Evolutionary conservation across 2,888 invertebrate species (phyloP).

Genomic region (Cephalotes varians): DNA sequence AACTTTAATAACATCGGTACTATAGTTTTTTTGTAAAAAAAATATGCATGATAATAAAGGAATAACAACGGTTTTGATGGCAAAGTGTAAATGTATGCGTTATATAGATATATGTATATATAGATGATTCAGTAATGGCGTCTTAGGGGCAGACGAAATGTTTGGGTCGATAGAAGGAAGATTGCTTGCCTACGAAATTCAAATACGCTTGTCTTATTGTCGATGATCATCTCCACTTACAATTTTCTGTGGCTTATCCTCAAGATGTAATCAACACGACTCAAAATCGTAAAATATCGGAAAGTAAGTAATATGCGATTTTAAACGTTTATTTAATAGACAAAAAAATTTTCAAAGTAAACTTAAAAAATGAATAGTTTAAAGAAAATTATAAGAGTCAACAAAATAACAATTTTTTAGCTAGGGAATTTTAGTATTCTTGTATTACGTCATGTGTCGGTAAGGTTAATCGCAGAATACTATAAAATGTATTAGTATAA

Average conservation of each 20-base stretch:
- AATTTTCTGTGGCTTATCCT: conserved; percentile 51
- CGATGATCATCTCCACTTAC: conserved; percentile 56
- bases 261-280: conserved; percentile 56
- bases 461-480: conserved; percentile 18
- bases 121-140: conserved; percentile 75
- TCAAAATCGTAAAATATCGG: background rate
- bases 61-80: conserved; percentile 62
- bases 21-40: conserved; percentile 73
- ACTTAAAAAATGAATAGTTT: background rate
- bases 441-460: conserved; percentile 20
- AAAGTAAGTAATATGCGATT: conserved; percentile 14
- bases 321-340: background rate
- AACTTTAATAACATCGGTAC: conserved; percentile 59
- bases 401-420: background rate
- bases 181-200: conserved; percentile 69
- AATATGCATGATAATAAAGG: conserved; percentile 70
- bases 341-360: background rate
- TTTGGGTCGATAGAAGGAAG: conserved; percentile 82
- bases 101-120: conserved; percentile 35
- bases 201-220: conserved; percentile 62
- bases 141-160: conserved; percentile 78
- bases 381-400: background rate
- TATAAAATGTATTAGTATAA: background rate
- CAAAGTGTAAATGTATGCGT: conserved; percentile 40
- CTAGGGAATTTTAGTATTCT: conserved; percentile 27